phyloP scores from a whole-genome alignment of 2,888 invertebrate genomes.

The Mythimna lalbum region DNA sequence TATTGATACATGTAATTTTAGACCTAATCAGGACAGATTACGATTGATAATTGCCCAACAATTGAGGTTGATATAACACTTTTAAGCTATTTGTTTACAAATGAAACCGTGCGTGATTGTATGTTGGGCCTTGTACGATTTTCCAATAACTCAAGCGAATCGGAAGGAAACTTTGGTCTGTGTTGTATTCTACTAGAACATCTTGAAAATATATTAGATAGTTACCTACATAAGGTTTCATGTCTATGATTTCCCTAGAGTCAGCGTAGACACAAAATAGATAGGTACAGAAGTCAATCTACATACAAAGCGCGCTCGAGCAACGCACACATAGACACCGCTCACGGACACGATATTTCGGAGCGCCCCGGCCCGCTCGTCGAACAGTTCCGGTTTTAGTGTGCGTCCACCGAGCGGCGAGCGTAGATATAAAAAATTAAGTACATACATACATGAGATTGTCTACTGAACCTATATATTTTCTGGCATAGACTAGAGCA shows the following conservation, averaged over 20 bases:
- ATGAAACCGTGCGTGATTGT: constrained; percentile 48
- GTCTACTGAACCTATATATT: no score
- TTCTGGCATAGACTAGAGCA: background rate
- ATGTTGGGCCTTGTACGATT: constrained; percentile 63
- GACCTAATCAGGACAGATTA: constrained; percentile 43
- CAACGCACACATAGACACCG: no score
- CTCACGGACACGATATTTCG: no score
- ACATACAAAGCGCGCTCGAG: no score
- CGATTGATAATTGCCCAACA: constrained; percentile 29
- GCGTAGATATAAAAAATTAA: no score
- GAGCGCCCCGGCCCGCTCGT: no score
- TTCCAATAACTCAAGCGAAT: constrained; percentile 59
- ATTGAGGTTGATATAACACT: constrained; percentile 36
- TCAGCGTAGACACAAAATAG: no score
- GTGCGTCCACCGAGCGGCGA: no score
- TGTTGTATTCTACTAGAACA: background rate
- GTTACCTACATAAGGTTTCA: background rate
- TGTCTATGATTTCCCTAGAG: constrained; percentile 14
- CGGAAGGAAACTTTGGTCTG: constrained; percentile 56
- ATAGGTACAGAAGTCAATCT: no score
- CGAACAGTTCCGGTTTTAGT: no score
- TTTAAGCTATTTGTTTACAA: constrained; percentile 37
- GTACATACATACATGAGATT: no score
- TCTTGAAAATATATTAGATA: constrained; percentile 4
- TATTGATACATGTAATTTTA: constrained; percentile 34